Conservation (phyloP, 2,113 vertebrate genomes). For the Lamprotornis superbus region DNA sequence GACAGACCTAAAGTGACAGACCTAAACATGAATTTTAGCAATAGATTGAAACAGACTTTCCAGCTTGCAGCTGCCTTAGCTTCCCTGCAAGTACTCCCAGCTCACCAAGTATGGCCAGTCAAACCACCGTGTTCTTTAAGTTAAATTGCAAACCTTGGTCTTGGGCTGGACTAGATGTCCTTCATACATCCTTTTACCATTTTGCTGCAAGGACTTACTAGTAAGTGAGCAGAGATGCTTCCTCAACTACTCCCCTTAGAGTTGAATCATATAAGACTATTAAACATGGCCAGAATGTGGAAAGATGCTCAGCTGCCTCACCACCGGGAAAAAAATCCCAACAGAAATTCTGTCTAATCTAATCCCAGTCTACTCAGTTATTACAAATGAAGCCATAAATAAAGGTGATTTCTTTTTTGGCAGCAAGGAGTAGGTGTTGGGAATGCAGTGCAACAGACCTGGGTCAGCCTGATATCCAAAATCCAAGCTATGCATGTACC, state of each 20-base stretch:
- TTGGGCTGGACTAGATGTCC: not conserved
- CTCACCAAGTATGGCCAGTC: not conserved
- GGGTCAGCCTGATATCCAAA: not conserved
- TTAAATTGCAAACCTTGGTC: not conserved
- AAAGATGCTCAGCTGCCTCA: not conserved
- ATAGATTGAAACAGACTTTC: not conserved
- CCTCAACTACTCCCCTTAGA: not conserved
- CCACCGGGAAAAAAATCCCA: not conserved
- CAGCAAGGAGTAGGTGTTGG: not conserved
- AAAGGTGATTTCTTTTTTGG: not conserved
- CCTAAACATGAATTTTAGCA: not conserved
- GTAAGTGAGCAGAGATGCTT: not conserved
- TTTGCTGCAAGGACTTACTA: not conserved
- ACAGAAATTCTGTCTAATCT: not conserved
- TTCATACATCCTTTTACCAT: not conserved
- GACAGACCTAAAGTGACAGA: not conserved
- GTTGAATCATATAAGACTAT: not conserved
- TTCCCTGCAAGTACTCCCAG: not conserved
- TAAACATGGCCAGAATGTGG: not conserved
- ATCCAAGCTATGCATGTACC: not conserved
- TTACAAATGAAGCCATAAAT: not conserved
- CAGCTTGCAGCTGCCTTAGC: not conserved
- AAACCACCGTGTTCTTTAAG: not conserved
- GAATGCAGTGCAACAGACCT: not conserved
- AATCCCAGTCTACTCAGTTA: not conserved